Base-by-base conservation (phyloP, 2,888 invertebrate genomes). In the Lasioglossum vierecki region DNA sequence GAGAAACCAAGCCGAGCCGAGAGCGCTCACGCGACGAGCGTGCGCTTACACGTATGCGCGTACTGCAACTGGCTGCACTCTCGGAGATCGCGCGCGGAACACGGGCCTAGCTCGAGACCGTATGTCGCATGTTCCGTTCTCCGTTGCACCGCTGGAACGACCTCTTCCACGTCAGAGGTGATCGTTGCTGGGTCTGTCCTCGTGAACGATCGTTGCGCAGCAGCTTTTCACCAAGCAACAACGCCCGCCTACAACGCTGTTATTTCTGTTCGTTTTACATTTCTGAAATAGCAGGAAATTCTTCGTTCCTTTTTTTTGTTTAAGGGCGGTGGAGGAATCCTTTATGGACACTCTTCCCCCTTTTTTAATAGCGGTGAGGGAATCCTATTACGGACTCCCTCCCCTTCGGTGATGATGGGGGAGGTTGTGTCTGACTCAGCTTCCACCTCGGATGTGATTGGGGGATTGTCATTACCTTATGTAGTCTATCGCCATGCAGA, bases 71-170 rank as follows among this genome's bases (percentile, higher is more conserved):
- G 91, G 79, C 81, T 73, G 68, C 68, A 84, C 75, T 63, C 78
- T 81, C 80, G 76, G 70, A 75, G 70, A 84, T 89, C 80, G 35
- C 81, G 81, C 80, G 81, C 80, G 79, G 79, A 80, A 82, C 83
- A 72, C 78, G 85, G 84, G 60, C 66, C 88, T 75, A 78, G 66
- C 66, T 66, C 79, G 73, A 73, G 76, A 82, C 86, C 88, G 88
- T 87, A 85, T 85, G 90, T 92, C 90, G 91, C 92, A 84, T 89
- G 92, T 90, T 83, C 86, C 89, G 88, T 88, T 91, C 88, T 70
- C 85, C 83, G 74, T 76, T 82, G 78, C 86, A 82, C 79, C 76
- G 72, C 80, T 53, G 63, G 30, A 53, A 68, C 76, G 53, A 79
- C 73, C 84, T 73, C 79, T n/a, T 76, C 57, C 72, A 75, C 70